Evolutionary conservation across 2,113 vertebrate genomes (phyloP).

Genomic region (Engystomops pustulosus): DNA sequence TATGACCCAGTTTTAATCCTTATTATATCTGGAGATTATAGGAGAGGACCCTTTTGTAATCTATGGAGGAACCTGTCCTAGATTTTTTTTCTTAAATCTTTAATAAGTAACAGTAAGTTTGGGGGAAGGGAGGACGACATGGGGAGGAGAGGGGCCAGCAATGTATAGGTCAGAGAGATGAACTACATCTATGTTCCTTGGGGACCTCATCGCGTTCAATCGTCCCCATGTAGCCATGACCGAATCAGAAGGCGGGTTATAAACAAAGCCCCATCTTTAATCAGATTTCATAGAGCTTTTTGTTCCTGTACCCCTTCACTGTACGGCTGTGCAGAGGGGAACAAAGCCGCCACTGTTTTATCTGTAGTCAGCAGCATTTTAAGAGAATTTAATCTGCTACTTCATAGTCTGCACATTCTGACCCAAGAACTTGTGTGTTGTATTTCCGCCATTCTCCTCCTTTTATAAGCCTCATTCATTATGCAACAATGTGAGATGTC

Average conservation of each 20-base stretch:
- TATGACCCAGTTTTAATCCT: too few species aligned
- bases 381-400: slow-evolving; percentile 33
- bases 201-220: not conserved
- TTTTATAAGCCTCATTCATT: slow-evolving; percentile 13
- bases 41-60: too few species aligned
- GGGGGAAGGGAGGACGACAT: too few species aligned
- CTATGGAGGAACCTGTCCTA: too few species aligned
- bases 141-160: too few species aligned
- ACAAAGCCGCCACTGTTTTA: slow-evolving; percentile 19
- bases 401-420: slow-evolving; percentile 30
- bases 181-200: not conserved
- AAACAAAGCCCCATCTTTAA: not conserved
- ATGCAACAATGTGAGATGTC: not conserved
- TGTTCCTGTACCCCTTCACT: not conserved
- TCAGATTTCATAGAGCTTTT: slow-evolving; percentile 21
- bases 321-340: not conserved
- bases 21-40: too few species aligned
- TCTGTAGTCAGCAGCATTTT: not conserved
- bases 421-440: not conserved
- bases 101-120: too few species aligned
- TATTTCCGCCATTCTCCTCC: not conserved
- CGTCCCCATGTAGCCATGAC: not conserved
- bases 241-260: not conserved
- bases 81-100: too few species aligned
- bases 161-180: too few species aligned